A percentile compares a stretch with the other conserved stretches of the same genome.
These are phyloP conservation scores for Lepus americanus DNA, from an alignment of 2,113 vertebrate genomes.

Conservation along the genomic window DNA sequence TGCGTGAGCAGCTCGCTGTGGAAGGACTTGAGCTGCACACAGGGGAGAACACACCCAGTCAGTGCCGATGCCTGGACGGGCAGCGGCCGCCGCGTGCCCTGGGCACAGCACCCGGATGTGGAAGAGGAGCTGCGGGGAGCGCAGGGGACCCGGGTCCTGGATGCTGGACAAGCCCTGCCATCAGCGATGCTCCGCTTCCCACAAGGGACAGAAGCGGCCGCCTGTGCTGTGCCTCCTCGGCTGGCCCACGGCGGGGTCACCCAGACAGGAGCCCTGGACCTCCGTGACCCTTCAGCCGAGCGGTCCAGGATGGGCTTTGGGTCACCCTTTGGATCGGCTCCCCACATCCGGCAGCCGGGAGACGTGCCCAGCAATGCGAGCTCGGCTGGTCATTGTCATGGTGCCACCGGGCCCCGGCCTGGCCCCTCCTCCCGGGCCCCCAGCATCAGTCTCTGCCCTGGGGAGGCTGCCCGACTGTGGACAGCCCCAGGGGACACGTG, in stretches of 20 bases:
- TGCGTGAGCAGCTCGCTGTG: slow-evolving; percentile 97
- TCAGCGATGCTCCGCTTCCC: fast-evolving
- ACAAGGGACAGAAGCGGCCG: background rate
- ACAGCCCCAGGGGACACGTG: fast-evolving
- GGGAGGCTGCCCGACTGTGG: fast-evolving
- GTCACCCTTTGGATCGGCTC: background rate
- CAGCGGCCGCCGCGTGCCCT: background rate
- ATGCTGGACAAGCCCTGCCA: fast-evolving
- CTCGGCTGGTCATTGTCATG: too few relatives aligned
- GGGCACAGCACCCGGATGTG: background rate
- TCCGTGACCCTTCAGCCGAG: fast-evolving
- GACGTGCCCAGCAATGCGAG: too few relatives aligned
- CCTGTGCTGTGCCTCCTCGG: background rate
- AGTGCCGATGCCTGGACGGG: fast-evolving
- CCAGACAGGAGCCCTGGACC: fast-evolving
- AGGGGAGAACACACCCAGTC: fast-evolving
- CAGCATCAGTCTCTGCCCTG: background rate
- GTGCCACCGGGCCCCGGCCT: background rate
- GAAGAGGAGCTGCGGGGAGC: background rate
- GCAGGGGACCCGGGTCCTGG: too few relatives aligned
- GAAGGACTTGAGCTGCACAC: slow-evolving; percentile 95
- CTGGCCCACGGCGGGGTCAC: too few relatives aligned
- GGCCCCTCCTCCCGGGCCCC: background rate
- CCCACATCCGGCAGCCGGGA: background rate
- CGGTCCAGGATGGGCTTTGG: too few relatives aligned